Evolutionary conservation across 2,888 invertebrate species (phyloP), one percentile per base, ranked within the genome.

Genomic region (Tetrapedia diversipes): DNA sequence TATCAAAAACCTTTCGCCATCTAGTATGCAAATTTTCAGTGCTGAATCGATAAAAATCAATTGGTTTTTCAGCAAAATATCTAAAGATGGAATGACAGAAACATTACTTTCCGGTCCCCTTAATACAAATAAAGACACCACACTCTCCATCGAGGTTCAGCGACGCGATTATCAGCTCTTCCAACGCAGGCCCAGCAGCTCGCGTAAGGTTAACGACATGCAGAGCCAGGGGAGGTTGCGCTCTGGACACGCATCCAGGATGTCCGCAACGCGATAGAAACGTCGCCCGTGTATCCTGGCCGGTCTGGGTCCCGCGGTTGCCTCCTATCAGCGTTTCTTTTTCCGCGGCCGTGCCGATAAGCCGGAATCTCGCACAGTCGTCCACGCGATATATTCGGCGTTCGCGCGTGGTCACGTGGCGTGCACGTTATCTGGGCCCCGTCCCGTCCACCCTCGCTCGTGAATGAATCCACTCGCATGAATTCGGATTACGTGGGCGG

Each of bases 121-220:
- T n/a, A n/a, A n/a, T n/a, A n/a, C n/a, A n/a, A n/a, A n/a, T n/a
- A n/a, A n/a, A n/a, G n/a, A n/a, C n/a, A n/a, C n/a, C n/a, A n/a
- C n/a, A n/a, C n/a, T n/a, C n/a, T n/a, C n/a, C n/a, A n/a, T n/a
- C n/a, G n/a, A n/a, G n/a, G n/a, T n/a, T n/a, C n/a, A n/a, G 49
- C 41, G 47, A 11, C 63, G 41, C 43, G 47, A 56, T 77, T 81
- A 83, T 83, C 83, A 56, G 49, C 19, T 39, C 84, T 39, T 79
- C 84, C 84, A 82, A 82, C 84, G 84, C 83, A 80, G 19, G 49
- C 47, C 39, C 29, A 29, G 16, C 37, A 51, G 54, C 49, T 79
- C n/a, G n/a, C n/a, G n/a, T n/a, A 83, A 81, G 87, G 87, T 87
- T 86, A 87, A 87, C 81, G 87, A 87, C 87, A 87, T 68, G 41